A percentile compares a stretch with the other conserved stretches of the same genome.
phyloP scores from a whole-genome alignment of 2,797 vertebrate species.

The Brotula barbata region DNA sequence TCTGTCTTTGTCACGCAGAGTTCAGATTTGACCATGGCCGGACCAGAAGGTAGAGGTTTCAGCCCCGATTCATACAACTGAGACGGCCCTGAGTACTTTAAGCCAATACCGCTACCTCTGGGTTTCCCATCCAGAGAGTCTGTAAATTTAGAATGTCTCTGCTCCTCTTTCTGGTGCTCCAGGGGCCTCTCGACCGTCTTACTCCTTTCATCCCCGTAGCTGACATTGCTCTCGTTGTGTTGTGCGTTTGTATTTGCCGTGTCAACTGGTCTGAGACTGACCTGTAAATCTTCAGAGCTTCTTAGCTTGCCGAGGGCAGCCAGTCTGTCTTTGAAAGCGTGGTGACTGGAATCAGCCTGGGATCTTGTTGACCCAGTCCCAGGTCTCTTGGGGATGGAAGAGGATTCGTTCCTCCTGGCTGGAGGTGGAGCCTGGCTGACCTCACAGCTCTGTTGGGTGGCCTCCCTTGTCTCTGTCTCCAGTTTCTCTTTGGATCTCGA shows the following conservation, averaged over 20 bases:
- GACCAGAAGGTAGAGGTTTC: constrained; percentile 74
- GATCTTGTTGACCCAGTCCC: constrained; percentile 64
- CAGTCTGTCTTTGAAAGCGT: constrained; percentile 88
- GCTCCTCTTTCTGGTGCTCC: constrained; percentile 73
- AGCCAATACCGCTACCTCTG: constrained; percentile 70
- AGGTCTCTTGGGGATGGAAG: constrained; percentile 83
- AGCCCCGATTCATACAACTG: constrained; percentile 71
- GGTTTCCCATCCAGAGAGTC: constrained; percentile 78
- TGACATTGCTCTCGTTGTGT: constrained; percentile 26
- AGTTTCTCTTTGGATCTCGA: constrained; percentile 55
- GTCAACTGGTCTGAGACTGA: constrained; percentile 43
- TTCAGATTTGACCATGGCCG: constrained; percentile 77
- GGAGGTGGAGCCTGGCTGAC: constrained; percentile 64
- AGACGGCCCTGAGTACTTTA: constrained; percentile 82
- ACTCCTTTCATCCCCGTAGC: constrained; percentile 59
- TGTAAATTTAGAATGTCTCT: constrained; percentile 72
- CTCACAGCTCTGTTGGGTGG: constrained; percentile 35
- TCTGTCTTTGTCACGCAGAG: constrained; percentile 77
- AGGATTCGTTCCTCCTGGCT: constrained; percentile 72
- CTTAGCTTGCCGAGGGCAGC: constrained; percentile 87
- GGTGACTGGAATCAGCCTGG: constrained; percentile 79
- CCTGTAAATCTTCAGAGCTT: constrained; percentile 77
- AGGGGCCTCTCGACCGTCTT: constrained; percentile 70
- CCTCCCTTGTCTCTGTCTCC: constrained; percentile 56
- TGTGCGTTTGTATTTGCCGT: constrained; percentile 9